These are phyloP conservation scores for Ornithorhynchus anatinus DNA, from an alignment of 2,113 vertebrate species.

Conservation along the genomic window DNA sequence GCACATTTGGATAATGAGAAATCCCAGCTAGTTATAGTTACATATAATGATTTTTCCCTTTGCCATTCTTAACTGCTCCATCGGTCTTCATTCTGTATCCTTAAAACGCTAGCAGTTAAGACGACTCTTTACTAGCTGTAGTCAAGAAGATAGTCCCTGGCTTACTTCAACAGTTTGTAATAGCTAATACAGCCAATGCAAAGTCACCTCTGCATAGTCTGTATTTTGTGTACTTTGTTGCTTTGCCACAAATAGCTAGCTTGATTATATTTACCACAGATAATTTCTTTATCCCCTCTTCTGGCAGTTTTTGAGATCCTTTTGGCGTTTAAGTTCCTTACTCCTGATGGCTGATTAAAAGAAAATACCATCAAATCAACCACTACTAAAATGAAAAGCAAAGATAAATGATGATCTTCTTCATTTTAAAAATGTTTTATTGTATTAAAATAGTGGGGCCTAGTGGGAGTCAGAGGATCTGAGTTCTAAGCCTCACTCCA, in stretches of 20 bases:
- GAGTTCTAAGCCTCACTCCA: too few species aligned
- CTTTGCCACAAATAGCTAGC: background rate
- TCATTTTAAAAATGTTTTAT: too few species aligned
- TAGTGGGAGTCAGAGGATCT: too few species aligned
- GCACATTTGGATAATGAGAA: conserved; percentile 72
- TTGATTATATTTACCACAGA: background rate
- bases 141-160: conserved; percentile 14
- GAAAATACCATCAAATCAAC: background rate
- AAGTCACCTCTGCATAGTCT: background rate
- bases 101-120: background rate
- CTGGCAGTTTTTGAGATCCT: background rate
- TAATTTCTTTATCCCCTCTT: background rate
- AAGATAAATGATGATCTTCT: too few species aligned
- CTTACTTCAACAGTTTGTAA: background rate
- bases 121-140: background rate
- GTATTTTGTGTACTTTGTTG: background rate
- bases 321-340: background rate
- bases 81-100: conserved; percentile 32
- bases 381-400: too few species aligned
- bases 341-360: background rate
- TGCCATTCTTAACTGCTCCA: conserved; percentile 32
- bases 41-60: conserved; percentile 46
- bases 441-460: too few species aligned
- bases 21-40: conserved; percentile 64
- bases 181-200: background rate